phyloP scores from a whole-genome alignment of 2,113 vertebrate genomes.

The Sapajus apella region DNA sequence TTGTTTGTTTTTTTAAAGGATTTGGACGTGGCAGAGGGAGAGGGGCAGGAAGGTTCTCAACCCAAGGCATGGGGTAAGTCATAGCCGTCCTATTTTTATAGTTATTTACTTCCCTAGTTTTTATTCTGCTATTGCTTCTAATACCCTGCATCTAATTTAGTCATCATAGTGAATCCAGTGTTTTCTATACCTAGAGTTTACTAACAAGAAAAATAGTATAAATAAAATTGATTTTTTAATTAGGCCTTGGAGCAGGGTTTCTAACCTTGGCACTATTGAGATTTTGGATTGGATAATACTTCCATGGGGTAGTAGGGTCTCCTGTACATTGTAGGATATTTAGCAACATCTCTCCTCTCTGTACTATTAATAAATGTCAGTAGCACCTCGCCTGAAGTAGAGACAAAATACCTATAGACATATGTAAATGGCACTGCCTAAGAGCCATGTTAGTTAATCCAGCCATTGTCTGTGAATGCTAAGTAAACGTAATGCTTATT shows the following conservation, averaged over 20 bases:
- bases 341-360: background rate
- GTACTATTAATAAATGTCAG: background rate
- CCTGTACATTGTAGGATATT: background rate
- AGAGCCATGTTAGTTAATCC: background rate
- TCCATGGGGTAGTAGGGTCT: background rate
- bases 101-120: background rate
- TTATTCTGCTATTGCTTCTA: background rate
- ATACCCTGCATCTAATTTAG: background rate
- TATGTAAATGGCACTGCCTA: background rate
- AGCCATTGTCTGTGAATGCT: background rate
- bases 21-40: conserved; percentile 92
- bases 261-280: background rate
- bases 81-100: background rate
- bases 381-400: background rate
- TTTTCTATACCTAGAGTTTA: background rate
- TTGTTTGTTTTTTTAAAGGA: conserved; percentile 82
- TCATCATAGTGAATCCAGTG: background rate
- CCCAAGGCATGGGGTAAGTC: conserved; percentile 96
- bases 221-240: background rate
- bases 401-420: conserved; percentile 8
- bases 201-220: background rate
- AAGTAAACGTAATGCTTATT: background rate
- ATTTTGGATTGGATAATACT: conserved; percentile 1
- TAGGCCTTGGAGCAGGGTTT: background rate
- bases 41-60: conserved; percentile 93